These are phyloP conservation scores for Microcebus ravelobensis DNA, from an alignment of 2,113 vertebrate genomes.

Conservation along the genomic window DNA sequence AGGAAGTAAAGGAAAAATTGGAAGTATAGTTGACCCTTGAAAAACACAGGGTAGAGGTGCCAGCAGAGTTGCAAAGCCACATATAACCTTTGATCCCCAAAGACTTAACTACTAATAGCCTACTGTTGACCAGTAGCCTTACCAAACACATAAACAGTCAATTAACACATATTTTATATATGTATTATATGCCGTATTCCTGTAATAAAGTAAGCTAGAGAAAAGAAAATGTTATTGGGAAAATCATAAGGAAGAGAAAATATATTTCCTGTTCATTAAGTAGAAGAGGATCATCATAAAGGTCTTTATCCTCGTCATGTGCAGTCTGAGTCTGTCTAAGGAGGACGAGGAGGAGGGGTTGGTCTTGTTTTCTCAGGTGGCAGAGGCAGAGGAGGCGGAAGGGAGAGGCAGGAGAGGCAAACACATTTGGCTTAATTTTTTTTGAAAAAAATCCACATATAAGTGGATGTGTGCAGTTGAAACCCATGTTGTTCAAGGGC, in stretches of 20 bases:
- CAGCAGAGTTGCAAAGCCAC: not conserved
- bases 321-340: not conserved
- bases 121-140: not conserved
- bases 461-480: not conserved
- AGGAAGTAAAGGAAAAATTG: not conserved
- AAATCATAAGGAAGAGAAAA: not conserved
- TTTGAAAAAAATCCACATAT: not conserved
- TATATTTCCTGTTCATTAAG: too few species aligned
- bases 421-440: not conserved
- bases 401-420: not conserved
- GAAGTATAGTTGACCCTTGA: not conserved
- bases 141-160: not conserved
- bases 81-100: not conserved
- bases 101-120: not conserved
- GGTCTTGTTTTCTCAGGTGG: not conserved
- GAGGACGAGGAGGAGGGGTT: not conserved
- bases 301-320: not conserved
- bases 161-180: too few species aligned
- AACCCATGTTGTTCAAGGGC: not conserved
- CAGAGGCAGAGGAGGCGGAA: not conserved
- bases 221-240: not conserved
- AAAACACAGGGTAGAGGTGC: not conserved
- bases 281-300: not conserved
- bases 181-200: too few species aligned
- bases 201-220: not conserved